Conservation (phyloP, 2,888 invertebrate species). For the Cremastinae sp. region DNA sequence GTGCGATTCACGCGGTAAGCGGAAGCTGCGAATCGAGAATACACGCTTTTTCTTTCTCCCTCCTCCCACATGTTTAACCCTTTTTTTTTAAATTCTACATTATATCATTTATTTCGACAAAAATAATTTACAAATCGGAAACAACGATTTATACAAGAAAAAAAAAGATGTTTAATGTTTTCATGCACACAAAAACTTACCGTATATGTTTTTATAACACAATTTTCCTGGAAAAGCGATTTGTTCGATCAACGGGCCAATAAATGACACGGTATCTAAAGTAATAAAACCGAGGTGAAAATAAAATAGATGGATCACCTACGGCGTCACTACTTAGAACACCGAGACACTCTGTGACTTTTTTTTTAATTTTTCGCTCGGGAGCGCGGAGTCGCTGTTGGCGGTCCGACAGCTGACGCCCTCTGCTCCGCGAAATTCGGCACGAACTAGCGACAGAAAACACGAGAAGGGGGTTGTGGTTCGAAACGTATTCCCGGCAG, state of each 20-base stretch:
- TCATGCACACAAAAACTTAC: too few relatives aligned
- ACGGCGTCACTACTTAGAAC: slow-evolving; percentile 84
- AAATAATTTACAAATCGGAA: too few relatives aligned
- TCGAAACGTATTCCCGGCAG: too few relatives aligned
- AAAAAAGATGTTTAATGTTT: too few relatives aligned
- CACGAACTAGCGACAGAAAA: neutral
- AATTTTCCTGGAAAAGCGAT: too few relatives aligned
- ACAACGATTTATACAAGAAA: too few relatives aligned
- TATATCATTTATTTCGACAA: too few relatives aligned
- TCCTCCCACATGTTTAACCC: neutral
- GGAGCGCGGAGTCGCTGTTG: neutral
- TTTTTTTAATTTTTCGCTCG: neutral
- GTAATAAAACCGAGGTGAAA: slow-evolving; percentile 81
- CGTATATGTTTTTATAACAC: too few relatives aligned
- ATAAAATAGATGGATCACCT: slow-evolving; percentile 78
- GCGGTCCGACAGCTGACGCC: neutral
- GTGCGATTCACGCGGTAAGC: too few relatives aligned
- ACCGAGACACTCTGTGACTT: slow-evolving; percentile 60
- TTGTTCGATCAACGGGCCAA: slow-evolving; percentile 8
- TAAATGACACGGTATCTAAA: slow-evolving; percentile 73
- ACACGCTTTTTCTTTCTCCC: neutral
- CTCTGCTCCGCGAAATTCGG: neutral
- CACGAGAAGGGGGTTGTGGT: too few relatives aligned
- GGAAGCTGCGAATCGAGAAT: neutral
- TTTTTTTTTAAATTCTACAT: neutral